Base-by-base conservation (phyloP, 2,797 vertebrate genomes). In the Pangasius krempfi region DNA sequence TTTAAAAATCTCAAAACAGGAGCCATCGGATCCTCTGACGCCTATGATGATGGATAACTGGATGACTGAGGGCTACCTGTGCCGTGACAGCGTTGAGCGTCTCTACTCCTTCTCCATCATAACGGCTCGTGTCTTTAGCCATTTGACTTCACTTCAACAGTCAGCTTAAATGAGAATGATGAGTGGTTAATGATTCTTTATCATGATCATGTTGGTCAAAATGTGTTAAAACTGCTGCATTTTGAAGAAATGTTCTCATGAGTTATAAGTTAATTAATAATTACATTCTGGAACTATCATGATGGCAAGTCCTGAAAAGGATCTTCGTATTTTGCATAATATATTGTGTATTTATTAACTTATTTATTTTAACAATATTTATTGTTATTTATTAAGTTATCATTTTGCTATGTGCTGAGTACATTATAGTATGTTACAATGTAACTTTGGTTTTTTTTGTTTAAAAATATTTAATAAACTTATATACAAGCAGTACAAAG, bases 21-120 rank as follows among this genome's bases (percentile, higher is more conserved):
- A 87, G 78, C 64, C 83, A 47, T 20, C 6, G 4, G 68, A 64
- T 44, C 1, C 13, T n/a, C 40, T 16, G 0, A 56, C 20, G 16
- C 90, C 87, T 27, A 30, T 84, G 0, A 20, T 0, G 0, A 0
- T 33, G 0, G 0, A 0, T 0, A 0, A 0, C 0, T 95, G 93
- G 93, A 89, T 89, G 88, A 60, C 47, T 2, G 86, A 84, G 30
- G 73, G 73, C 6, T 87, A 44, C 0, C 54, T 95, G 58, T 96
- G 93, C 89, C 56, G 76, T 3, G 92, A 96, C 94, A 93, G 89
- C n/a, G 47, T 94, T 75, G 92, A 96, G 52, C 90, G 96, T 13
- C 93, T 97, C 58, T 95, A 94, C 91, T 96, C 96, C 85, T 97
- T 97, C 92, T 96, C 96, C 64, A 93, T 96, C 89, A 56, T 96